Evolutionary conservation across 1,140 invertebrate species (phyloP), one percentile per base, ranked within the genome.

Genomic region (Heliothis virescens): DNA sequence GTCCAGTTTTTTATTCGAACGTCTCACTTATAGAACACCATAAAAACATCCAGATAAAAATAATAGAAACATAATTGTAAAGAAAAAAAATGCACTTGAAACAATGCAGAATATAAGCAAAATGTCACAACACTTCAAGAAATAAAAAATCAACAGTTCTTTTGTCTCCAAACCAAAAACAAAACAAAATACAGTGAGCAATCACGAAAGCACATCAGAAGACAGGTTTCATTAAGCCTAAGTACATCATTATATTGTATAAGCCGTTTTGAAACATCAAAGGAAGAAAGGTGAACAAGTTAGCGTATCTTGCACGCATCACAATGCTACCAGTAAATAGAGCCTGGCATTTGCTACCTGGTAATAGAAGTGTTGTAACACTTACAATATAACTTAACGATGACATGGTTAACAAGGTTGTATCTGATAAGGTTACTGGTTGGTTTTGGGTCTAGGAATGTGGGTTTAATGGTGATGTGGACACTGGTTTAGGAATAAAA

Each of bases 301-400:
- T 73, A 48, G 57, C 81, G 82, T 89, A 85, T 86, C 82, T 81
- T 52, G 53, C 78, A 85, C 84, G 82, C 81, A 85, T 87, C 86
- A 87, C 86, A 83, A 86, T 85, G 74, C 75, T 80, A 65, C 52
- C 71, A 78, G 84, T 85, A 89, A 91, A 89, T 88, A 87, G 89
- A 88, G 89, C 87, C 83, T 88, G 86, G 87, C 86, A 87, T 88
- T 88, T 82, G 85, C 69, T 79, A 78, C 65, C 47, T 69, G 67
- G 78, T 82, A 82, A 82, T 15, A 82, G 62, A 79, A 55, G 55
- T 81, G 83, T 81, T 82, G 81, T 60, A 81, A 86, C 34, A 11
- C n/a, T 55, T 65, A 76, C 48, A 63, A 26, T 76, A 76, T 52
- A 76, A 76, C 18, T 79, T 80, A 34, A 53, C 79, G 79, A 82